Evolutionary conservation across 1,140 invertebrate genomes (phyloP).

Genomic region (Rhizoglyphus robini): DNA sequence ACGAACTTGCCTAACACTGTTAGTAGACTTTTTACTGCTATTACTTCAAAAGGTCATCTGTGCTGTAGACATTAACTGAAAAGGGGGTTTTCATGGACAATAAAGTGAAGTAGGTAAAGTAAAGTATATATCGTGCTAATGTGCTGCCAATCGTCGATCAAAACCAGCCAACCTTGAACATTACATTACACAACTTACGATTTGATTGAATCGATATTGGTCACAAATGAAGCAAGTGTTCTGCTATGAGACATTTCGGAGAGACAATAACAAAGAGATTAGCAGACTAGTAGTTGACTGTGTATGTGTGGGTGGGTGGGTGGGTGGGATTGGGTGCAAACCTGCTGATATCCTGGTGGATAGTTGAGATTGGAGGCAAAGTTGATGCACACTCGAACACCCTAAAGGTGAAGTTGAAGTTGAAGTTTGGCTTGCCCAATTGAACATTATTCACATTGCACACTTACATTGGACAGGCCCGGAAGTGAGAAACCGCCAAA

Average conservation of each 20-base stretch:
- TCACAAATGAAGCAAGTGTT: constrained; percentile 11
- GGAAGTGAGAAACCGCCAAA: background rate
- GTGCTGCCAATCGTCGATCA: no score
- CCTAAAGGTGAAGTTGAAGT: background rate
- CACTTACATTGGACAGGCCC: background rate
- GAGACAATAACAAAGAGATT: background rate
- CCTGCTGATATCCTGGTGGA: constrained; percentile 16
- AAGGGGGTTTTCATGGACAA: no score
- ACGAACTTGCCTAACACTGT: no score
- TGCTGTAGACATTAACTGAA: no score
- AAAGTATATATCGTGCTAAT: no score
- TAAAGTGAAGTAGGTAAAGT: no score
- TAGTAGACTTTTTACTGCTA: no score
- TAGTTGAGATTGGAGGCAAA: constrained; percentile 8
- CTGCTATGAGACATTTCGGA: background rate
- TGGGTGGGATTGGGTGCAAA: background rate
- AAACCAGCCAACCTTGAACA: no score
- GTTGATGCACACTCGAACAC: constrained; percentile 4
- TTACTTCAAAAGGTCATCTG: no score
- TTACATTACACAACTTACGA: constrained; percentile 15
- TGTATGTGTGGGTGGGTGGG: no score
- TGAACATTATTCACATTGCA: background rate
- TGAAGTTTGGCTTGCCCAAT: no score
- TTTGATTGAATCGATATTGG: constrained; percentile 8
- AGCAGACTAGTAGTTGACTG: background rate